Base-by-base conservation (phyloP, 2,797 vertebrate species). In the Aphelocoma californica region DNA sequence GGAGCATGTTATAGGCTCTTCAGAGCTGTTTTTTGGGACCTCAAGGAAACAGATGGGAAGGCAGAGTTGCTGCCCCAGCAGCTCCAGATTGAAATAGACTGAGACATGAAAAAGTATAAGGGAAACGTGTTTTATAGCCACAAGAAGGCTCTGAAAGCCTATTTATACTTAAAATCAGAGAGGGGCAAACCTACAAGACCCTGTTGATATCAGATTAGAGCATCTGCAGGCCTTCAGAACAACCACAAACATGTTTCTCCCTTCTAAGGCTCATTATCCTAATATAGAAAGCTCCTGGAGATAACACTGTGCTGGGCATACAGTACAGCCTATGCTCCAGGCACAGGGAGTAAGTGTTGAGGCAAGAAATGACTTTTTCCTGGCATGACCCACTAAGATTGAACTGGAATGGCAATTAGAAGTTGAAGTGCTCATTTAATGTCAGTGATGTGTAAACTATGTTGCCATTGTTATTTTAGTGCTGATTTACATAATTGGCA, bases 401-500 rank as follows among this genome's bases (percentile, higher is more conserved):
- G 97, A 96, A 94, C 72, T 95, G 93, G 94, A 97, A 97, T 92
- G 82, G 97, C 97, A 98, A 97, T 98, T 97, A 97, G 89, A 95
- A 96, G 95, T 79, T 95, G 95, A 97, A 97, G 91, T 93, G 96
- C 97, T 97, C 96, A 87, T 96, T 97, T 97, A 97, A 96, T 90
- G 93, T 93, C 94, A 96, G 95, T 95, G 96, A 97, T 96, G 95
- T 97, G 97, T 96, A 97, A 97, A 97, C 95, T 97, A 96, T 29
- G 38, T 81, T 86, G 86, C 92, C 95, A 96, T 97, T 97, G 97
- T 97, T 96, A 97, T 97, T 97, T 97, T 97, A 96, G 97, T 95
- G 95, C 94, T 87, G 89, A 97, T 98, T 97, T 98, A 97, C 96
- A 98, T 98, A 97, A 97, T 97, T 90, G 94, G 95, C 90, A 87